Percentiles rank a stretch among this genome's conserved stretches.
phyloP scores from a whole-genome alignment of 2,888 invertebrate species.

The Tachina grossa region DNA sequence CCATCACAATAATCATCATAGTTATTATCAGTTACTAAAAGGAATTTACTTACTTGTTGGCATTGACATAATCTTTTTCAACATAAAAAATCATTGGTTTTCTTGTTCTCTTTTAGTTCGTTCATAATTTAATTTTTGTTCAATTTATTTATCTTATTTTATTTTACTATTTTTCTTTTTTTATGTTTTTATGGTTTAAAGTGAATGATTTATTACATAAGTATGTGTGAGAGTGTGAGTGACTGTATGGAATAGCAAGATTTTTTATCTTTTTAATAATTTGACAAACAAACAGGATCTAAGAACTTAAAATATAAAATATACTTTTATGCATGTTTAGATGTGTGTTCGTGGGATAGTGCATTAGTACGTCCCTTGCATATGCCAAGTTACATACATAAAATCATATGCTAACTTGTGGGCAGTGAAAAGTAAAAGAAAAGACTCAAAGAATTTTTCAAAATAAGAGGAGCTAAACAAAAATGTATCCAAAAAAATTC shows the following conservation, averaged over 20 bases:
- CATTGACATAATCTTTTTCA: slow-evolving; percentile 46
- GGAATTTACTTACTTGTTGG: slow-evolving; percentile 28
- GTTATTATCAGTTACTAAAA: slow-evolving; percentile 26
- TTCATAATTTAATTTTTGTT: slow-evolving; percentile 20
- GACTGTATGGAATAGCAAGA: not conserved
- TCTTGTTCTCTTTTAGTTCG: slow-evolving; percentile 1
- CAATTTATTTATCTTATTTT: slow-evolving; percentile 22
- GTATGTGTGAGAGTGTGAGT: not conserved
- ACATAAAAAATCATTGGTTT: slow-evolving; percentile 54
- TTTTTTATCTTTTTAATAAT: slow-evolving; percentile 34
- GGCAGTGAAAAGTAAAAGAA: too few species aligned
- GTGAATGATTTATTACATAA: not conserved
- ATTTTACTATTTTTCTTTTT: slow-evolving; percentile 25
- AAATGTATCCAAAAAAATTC: too few species aligned
- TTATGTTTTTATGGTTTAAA: slow-evolving; percentile 3
- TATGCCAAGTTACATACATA: too few species aligned
- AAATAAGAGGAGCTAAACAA: too few species aligned
- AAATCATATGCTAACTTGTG: too few species aligned
- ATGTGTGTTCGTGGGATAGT: too few species aligned
- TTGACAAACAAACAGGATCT: not conserved
- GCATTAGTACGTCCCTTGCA: too few species aligned
- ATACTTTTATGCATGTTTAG: too few species aligned
- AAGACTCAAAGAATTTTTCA: too few species aligned
- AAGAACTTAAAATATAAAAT: too few species aligned
- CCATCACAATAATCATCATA: slow-evolving; percentile 23